These are phyloP conservation scores for Hydrozoanthus gracilis DNA, from an alignment of 92 coral and sea anemone species.

Conservation along the genomic window DNA sequence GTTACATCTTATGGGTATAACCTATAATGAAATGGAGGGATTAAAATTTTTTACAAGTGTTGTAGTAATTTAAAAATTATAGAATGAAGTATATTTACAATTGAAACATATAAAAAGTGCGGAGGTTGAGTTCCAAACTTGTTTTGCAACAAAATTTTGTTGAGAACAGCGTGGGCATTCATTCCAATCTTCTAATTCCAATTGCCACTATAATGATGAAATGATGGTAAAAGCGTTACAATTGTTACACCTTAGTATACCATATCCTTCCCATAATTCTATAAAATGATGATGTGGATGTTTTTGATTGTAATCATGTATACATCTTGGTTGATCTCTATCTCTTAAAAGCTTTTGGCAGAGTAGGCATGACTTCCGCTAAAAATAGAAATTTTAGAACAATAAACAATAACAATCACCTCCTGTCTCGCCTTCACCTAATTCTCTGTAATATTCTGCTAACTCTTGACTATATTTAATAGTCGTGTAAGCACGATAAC, in stretches of 20 bases:
- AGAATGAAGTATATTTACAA: not conserved
- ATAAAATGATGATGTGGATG: not conserved
- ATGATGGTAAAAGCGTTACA: not conserved
- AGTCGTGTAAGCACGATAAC: slow-evolving; percentile 1
- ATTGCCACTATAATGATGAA: not conserved
- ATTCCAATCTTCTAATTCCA: not conserved
- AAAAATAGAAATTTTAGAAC: not conserved
- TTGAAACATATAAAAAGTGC: not conserved
- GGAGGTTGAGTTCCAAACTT: not conserved
- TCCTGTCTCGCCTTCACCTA: not conserved
- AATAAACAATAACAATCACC: not conserved
- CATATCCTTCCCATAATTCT: too few relatives aligned
- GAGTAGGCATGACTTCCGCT: not conserved
- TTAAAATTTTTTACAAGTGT: not conserved
- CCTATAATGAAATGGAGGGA: not conserved
- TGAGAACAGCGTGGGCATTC: slow-evolving; percentile 4
- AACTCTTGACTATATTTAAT: not conserved
- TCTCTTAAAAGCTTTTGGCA: not conserved
- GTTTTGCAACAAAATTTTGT: not conserved
- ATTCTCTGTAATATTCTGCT: not conserved
- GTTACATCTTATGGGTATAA: slow-evolving; percentile 6
- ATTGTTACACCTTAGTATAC: too few relatives aligned
- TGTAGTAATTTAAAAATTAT: not conserved
- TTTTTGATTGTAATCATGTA: not conserved
- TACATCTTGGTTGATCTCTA: not conserved